These are phyloP conservation scores for Callyntrura guangdongensis DNA, from an alignment of 2,888 invertebrate genomes.

Conservation along the genomic window DNA sequence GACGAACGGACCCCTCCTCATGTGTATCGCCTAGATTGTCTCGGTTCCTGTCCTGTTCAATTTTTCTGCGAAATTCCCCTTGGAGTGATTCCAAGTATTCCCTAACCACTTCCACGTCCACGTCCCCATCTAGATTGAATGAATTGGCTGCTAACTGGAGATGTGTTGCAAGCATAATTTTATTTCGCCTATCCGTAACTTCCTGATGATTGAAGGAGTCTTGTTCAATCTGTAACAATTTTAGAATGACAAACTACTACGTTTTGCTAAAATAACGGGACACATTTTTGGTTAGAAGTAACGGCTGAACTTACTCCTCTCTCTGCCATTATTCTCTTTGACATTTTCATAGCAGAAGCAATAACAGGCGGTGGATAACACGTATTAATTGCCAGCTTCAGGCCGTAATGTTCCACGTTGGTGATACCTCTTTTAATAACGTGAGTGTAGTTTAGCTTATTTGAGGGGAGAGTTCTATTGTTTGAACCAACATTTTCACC, in stretches of 20 bases:
- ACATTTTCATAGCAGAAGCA: conserved; percentile 56
- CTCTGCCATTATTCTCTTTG: conserved; percentile 50
- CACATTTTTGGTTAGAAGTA: background rate
- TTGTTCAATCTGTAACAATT: conserved; percentile 26
- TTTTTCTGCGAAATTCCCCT: background rate
- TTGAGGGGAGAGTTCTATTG: background rate
- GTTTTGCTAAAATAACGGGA: background rate
- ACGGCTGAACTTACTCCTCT: conserved; percentile 44
- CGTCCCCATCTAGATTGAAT: background rate
- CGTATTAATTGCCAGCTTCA: conserved; percentile 89
- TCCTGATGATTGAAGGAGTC: background rate
- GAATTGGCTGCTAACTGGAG: conserved; percentile 10
- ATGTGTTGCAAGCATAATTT: conserved; percentile 48
- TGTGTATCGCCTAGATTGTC: too few species aligned
- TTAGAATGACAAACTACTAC: background rate
- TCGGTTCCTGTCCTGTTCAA: too few species aligned
- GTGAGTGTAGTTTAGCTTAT: conserved; percentile 89
- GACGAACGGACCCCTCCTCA: too few species aligned
- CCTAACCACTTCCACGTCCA: background rate
- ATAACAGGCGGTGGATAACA: conserved; percentile 87
- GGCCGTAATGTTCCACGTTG: conserved; percentile 89
- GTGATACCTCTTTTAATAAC: conserved; percentile 89
- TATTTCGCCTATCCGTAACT: background rate
- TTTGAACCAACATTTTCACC: conserved; percentile 61
- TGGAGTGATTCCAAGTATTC: conserved; percentile 5